phyloP scores from a whole-genome alignment of 2,113 vertebrate species.

The Alligator sinensis region DNA sequence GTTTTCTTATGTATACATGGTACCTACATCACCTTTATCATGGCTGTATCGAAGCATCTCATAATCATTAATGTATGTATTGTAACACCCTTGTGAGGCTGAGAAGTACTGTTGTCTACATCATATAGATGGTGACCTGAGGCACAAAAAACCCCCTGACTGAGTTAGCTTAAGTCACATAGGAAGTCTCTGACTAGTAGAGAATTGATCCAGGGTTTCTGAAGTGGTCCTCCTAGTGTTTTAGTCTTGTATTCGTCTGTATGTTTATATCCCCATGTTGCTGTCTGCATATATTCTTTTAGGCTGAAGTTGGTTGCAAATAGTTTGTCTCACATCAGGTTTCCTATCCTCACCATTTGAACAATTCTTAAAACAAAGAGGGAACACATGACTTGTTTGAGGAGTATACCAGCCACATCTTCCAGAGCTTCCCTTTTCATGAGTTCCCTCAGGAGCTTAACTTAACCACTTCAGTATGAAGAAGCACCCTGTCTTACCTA shows the following conservation, averaged over 20 bases:
- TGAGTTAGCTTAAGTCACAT: neutral
- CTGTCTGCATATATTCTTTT: neutral
- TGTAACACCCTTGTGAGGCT: neutral
- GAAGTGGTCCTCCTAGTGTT: neutral
- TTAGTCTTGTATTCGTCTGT: neutral
- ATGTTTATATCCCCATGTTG: neutral
- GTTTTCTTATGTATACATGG: constrained; percentile 45
- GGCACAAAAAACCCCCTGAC: rapidly evolving
- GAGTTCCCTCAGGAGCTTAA: neutral
- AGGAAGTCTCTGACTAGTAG: neutral
- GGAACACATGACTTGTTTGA: constrained; percentile 6
- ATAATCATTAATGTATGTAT: constrained; percentile 8
- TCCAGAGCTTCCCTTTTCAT: constrained; percentile 16
- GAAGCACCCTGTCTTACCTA: neutral
- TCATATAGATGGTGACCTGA: neutral
- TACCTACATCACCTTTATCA: neutral
- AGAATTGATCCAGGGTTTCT: neutral
- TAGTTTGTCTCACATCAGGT: neutral
- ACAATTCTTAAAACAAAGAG: constrained; percentile 24
- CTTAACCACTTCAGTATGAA: constrained; percentile 11
- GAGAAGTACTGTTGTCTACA: neutral
- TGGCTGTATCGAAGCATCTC: neutral
- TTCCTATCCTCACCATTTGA: neutral
- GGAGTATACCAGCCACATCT: constrained; percentile 32
- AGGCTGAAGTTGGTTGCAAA: rapidly evolving